Conservation (phyloP, 92 coral and sea anemone species). For the Epizoanthus ramosus region DNA sequence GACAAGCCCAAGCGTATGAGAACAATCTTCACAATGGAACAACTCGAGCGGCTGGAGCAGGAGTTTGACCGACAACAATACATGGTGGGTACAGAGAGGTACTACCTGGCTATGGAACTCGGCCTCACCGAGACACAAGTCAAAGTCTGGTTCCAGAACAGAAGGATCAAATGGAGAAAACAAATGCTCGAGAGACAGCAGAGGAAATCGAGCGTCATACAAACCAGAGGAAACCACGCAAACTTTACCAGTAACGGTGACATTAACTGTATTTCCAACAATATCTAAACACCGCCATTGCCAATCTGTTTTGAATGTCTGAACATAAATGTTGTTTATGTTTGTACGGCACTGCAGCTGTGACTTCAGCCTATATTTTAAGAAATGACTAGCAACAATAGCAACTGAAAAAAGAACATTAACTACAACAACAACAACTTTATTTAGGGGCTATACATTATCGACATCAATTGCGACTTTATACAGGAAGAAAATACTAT, state of each 20-base stretch:
- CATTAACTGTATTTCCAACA: neutral
- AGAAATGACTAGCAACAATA: neutral
- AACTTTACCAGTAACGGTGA: neutral
- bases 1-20: conserved; percentile 72
- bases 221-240: too few species aligned
- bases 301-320: too few species aligned
- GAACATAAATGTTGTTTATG: too few species aligned
- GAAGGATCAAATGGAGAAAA: conserved; percentile 86
- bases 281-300: too few species aligned
- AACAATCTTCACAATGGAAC: conserved; percentile 66
- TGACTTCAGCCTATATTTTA: too few species aligned
- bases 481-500: neutral
- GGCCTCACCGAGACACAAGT: conserved; percentile 87
- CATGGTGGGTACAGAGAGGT: conserved; percentile 69
- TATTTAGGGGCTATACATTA: too few species aligned
- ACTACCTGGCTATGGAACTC: conserved; percentile 73
- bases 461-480: neutral
- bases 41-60: conserved; percentile 61
- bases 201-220: conserved; percentile 27
- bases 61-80: conserved; percentile 66
- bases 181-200: conserved; percentile 73
- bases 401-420: neutral
- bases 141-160: conserved; percentile 89
- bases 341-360: too few species aligned
- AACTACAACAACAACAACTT: neutral